Evolutionary conservation across 2,113 vertebrate species (phyloP).

Genomic region (Nycticryphes semicollaris): DNA sequence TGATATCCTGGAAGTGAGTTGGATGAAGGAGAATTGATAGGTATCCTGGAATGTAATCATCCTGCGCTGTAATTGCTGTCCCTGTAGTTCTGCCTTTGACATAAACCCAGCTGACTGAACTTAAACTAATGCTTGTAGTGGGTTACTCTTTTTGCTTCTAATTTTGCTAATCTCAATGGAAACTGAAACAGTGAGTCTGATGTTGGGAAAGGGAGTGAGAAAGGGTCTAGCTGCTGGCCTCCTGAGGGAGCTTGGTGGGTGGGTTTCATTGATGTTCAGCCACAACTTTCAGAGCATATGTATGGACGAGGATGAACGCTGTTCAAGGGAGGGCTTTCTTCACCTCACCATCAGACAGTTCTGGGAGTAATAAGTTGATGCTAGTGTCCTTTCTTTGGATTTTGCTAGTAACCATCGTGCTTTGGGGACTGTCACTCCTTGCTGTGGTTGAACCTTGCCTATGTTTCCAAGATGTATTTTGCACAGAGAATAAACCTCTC

Average conservation of each 20-base stretch:
- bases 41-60: not conserved
- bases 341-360: not conserved
- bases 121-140: not conserved
- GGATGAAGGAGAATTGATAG: not conserved
- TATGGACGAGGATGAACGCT: not conserved
- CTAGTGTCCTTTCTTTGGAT: not conserved
- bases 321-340: not conserved
- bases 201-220: not conserved
- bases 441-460: not conserved
- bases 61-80: not conserved
- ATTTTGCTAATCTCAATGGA: not conserved
- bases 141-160: not conserved
- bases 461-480: not conserved
- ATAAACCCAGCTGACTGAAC: not conserved
- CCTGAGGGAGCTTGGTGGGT: not conserved
- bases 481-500: not conserved
- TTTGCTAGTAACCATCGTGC: not conserved
- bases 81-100: not conserved
- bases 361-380: not conserved
- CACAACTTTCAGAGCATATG: not conserved
- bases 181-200: not conserved
- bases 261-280: not conserved
- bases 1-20: slow-evolving; percentile 27
- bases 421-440: not conserved
- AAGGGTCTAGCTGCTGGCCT: not conserved